Evolutionary conservation across 2,113 vertebrate species (phyloP), one percentile per base, ranked within the genome.

Genomic region (Sander vitreus): DNA sequence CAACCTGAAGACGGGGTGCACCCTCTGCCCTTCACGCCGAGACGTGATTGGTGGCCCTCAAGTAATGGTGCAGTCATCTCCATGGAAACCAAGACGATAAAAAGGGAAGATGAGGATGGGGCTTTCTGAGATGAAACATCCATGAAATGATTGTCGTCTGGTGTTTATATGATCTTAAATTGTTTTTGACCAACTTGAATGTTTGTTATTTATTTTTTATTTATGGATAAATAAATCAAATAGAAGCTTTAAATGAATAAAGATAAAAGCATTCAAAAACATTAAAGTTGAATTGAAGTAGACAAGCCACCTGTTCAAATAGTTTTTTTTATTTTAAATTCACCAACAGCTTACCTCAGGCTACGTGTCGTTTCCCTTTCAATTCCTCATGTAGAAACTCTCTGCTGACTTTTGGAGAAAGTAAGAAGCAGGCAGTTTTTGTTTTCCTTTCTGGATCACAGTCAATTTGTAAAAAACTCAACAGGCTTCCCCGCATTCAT

Each of bases 71-170:
- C 23, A 69, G 62, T 53, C 27, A 13, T 83, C 68, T 21, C 80
- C 76, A 78, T 62, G 57, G 87, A 70, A 84, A 90, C 75, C 53
- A 69, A 63, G 67, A 62, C n/a, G 54, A 66, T 48, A 23, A 51
- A 43, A 27, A 25, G 4, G 21, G 33, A 19, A 21, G 54, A 57
- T 13, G 60, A 57, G 18, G 60, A 53, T 43, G 43, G 11, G 7
- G 43, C 6, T 25, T 4, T 43, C 39, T 25, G 10, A 65, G 51
- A 73, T 36, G 2, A 39, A 50, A 53, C 16, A 51, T 11, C 21
- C 1, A 59, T 51, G 25, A 65, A 67, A 18, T 18, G 6, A 62
- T 10, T 47, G 33, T 45, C 47, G 15, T 47, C 53, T 19, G 15
- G n/a, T 18, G 7, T 66, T 48, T n/a, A 33, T 33, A 15, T 16